Conservation (phyloP, 2,888 invertebrate species). For the Andrena minutula region DNA sequence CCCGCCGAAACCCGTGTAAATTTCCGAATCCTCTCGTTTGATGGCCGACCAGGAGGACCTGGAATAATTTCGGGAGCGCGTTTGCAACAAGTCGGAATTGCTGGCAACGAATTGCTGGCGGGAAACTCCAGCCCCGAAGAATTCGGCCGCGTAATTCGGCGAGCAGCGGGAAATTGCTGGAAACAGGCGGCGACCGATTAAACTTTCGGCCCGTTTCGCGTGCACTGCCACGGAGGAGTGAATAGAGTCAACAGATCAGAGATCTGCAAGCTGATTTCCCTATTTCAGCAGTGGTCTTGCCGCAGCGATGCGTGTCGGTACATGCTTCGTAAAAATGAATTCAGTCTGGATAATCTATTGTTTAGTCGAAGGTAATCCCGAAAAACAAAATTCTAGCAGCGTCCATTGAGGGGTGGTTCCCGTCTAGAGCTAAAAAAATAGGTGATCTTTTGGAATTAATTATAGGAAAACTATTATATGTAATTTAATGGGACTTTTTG, state of each 20-base stretch:
- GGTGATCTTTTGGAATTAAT: too few species aligned
- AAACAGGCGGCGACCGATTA: slow-evolving; percentile 26
- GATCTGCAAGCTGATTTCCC: neutral
- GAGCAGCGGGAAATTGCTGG: slow-evolving; percentile 26
- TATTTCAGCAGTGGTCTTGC: neutral
- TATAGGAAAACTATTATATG: too few species aligned
- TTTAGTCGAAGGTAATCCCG: too few species aligned
- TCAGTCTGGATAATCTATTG: too few species aligned
- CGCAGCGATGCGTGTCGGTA: too few species aligned
- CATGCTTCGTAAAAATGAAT: too few species aligned
- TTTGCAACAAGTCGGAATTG: slow-evolving; percentile 38
- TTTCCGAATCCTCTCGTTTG: slow-evolving; percentile 29
- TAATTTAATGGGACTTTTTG: too few species aligned
- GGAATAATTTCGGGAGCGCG: slow-evolving; percentile 29
- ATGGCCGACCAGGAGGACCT: slow-evolving; percentile 24
- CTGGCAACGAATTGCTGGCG: slow-evolving; percentile 20
- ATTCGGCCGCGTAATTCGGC: slow-evolving; percentile 25
- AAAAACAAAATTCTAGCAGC: too few species aligned
- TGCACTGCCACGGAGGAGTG: too few species aligned
- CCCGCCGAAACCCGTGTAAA: slow-evolving; percentile 15
- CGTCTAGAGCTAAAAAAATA: too few species aligned
- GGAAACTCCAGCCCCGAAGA: slow-evolving; percentile 23
- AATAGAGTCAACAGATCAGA: too few species aligned
- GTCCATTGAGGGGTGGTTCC: too few species aligned
- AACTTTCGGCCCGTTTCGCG: slow-evolving; percentile 12